phyloP scores from a whole-genome alignment of 2,888 invertebrate genomes.

The Eudasyphora cyanicolor region DNA sequence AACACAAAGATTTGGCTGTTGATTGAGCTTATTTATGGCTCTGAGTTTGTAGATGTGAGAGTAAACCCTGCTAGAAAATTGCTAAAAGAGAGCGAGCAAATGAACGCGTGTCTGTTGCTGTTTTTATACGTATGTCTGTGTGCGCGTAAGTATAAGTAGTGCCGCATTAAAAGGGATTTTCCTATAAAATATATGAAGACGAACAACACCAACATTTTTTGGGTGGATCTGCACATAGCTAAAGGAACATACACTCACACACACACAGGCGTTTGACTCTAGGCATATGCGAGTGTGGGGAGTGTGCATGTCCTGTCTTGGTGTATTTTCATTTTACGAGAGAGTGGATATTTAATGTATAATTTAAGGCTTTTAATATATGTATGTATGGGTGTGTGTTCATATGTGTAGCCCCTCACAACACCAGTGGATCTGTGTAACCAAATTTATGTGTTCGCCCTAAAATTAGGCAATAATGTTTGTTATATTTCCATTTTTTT shows the following conservation, averaged over 20 bases:
- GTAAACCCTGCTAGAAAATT: neutral
- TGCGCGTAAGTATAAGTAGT: neutral
- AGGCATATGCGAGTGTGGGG: neutral
- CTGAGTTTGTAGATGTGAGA: neutral
- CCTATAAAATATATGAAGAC: slow-evolving; percentile 35
- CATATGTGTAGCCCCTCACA: neutral
- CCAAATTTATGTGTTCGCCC: slow-evolving; percentile 36
- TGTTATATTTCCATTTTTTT: neutral
- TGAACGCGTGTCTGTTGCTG: neutral
- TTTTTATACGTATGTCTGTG: neutral
- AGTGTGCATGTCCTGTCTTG: neutral
- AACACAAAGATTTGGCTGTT: slow-evolving; percentile 33
- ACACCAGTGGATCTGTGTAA: neutral
- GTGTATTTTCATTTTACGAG: neutral
- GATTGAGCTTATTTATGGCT: slow-evolving; percentile 54
- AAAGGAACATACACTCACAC: neutral
- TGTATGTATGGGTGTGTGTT: neutral
- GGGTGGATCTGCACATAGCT: neutral
- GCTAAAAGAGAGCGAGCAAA: neutral
- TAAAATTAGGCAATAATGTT: slow-evolving; percentile 47
- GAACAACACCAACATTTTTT: neutral
- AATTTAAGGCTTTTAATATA: slow-evolving; percentile 52
- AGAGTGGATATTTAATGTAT: slow-evolving; percentile 46
- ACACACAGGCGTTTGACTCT: neutral
- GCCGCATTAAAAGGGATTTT: slow-evolving; percentile 40